Conservation (phyloP, 2,113 vertebrate species). For the Progne subis region DNA sequence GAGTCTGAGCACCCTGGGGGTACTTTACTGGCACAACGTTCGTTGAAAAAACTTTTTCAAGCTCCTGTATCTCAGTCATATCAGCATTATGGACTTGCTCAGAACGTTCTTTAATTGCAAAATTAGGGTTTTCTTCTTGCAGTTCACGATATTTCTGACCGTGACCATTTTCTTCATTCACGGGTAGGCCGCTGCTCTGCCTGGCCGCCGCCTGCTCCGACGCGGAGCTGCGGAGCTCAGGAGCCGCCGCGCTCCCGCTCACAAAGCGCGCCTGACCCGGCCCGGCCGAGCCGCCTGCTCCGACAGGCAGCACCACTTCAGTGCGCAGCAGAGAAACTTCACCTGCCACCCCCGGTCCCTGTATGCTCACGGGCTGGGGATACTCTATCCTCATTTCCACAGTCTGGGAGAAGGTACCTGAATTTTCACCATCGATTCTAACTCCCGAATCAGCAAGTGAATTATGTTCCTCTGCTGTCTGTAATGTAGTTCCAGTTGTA, state of each 20-base stretch:
- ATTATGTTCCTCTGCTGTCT: background rate
- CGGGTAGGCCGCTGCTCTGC: background rate
- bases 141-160: background rate
- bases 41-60: constrained; percentile 59
- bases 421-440: background rate
- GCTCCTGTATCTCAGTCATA: constrained; percentile 48
- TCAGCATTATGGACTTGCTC: constrained; percentile 23
- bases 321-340: background rate
- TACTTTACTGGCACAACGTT: background rate
- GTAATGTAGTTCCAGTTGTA: background rate
- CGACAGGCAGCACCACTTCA: background rate
- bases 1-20: background rate
- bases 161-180: background rate
- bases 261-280: background rate
- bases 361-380: background rate
- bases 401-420: background rate
- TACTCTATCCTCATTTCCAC: background rate
- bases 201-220: background rate
- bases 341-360: background rate
- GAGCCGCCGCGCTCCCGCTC: background rate
- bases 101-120: background rate
- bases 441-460: background rate
- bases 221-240: background rate
- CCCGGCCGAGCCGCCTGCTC: background rate
- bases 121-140: background rate